A percentile compares a stretch with the other conserved stretches of the same genome.
Conservation (phyloP, 2,888 invertebrate species). For the Oxytorus armatus region DNA sequence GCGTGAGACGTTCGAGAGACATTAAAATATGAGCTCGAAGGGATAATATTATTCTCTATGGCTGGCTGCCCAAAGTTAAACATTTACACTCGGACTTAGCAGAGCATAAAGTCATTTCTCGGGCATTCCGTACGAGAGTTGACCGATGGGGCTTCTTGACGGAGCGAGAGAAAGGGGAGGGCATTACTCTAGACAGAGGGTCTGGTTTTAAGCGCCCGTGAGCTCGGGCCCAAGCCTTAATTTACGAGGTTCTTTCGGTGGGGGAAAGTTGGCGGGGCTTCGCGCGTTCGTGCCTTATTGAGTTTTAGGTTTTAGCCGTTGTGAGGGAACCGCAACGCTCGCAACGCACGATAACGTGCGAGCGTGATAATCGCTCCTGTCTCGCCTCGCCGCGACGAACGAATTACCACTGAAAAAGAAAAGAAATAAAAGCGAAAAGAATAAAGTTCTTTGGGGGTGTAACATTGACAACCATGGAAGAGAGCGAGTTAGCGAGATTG, state of each 20-base stretch:
- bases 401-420: conserved; percentile 70
- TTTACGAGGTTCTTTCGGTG: conserved; percentile 68
- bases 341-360: conserved; percentile 72
- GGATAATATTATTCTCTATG: conserved; percentile 66
- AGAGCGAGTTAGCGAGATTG: conserved; percentile 68
- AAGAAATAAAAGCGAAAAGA: conserved; percentile 69
- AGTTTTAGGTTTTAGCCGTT: conserved; percentile 56
- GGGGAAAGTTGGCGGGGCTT: conserved; percentile 13
- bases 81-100: conserved; percentile 67
- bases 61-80: conserved; percentile 67
- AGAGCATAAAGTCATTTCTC: conserved; percentile 68
- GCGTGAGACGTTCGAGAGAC: conserved; percentile 19
- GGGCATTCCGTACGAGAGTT: conserved; percentile 16
- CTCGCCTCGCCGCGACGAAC: conserved; percentile 72
- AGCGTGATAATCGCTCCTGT: conserved; percentile 72
- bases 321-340: conserved; percentile 23
- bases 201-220: conserved; percentile 61
- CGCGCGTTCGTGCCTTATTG: conserved; percentile 62
- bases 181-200: conserved; percentile 8
- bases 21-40: conserved; percentile 14
- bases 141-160: conserved; percentile 20
- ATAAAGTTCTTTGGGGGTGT: conserved; percentile 25
- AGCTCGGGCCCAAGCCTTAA: conserved; percentile 63
- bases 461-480: conserved; percentile 40
- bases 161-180: too few relatives aligned